These are phyloP conservation scores for Paralinhomoeus sp. DNA, from an alignment of 2,888 invertebrate species.

Conservation along the genomic window DNA sequence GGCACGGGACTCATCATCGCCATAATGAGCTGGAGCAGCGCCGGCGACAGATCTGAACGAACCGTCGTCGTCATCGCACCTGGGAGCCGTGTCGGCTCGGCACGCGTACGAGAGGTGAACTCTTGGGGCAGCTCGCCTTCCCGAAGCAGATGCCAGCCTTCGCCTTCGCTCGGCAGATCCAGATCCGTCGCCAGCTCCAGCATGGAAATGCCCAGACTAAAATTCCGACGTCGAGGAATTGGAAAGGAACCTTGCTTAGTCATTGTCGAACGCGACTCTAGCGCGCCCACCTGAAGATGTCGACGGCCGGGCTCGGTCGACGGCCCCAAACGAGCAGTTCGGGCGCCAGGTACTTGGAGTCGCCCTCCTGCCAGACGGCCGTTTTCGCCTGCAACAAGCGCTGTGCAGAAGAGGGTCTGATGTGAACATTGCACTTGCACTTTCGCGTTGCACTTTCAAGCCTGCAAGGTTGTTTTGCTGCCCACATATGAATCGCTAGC, in stretches of 20 bases:
- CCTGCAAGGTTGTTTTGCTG: no score
- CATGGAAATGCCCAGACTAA: constrained; percentile 44
- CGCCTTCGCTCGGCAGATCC: constrained; percentile 44
- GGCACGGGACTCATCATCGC: not conserved
- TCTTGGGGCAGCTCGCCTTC: constrained; percentile 35
- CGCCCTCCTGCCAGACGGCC: constrained; percentile 37
- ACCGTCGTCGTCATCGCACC: no score
- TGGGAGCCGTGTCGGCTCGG: not conserved
- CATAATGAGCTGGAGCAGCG: not conserved
- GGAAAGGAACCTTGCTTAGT: not conserved
- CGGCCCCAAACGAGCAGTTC: constrained; percentile 40
- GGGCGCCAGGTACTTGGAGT: constrained; percentile 49
- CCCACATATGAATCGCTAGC: no score
- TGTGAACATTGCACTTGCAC: no score
- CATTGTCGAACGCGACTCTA: no score
- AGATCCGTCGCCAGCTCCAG: constrained; percentile 47
- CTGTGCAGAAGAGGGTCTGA: no score
- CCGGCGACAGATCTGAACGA: not conserved
- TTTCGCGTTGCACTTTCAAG: no score
- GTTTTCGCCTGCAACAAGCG: constrained; percentile 10
- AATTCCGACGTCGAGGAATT: constrained; percentile 6
- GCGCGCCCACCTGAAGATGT: constrained; percentile 47
- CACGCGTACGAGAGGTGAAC: constrained; percentile 11
- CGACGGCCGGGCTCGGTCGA: constrained; percentile 43
- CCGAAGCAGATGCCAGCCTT: constrained; percentile 44